Evolutionary conservation across 35 echinoderm and acorn worm genomes (phyloP).

Genomic region (Diadema setosum): DNA sequence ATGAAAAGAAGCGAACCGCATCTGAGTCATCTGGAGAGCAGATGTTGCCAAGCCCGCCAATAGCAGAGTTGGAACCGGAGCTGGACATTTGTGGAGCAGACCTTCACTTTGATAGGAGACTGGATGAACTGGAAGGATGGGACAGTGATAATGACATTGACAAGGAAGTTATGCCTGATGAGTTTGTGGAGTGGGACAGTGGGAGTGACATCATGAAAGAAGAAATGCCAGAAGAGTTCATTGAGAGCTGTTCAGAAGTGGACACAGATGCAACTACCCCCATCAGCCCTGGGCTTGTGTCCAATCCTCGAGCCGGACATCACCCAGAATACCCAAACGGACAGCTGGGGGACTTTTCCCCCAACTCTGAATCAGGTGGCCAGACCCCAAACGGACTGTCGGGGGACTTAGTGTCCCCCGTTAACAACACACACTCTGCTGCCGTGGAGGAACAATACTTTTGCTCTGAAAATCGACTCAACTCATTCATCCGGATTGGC

Average conservation of each 20-base stretch:
- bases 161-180: constrained; percentile 90
- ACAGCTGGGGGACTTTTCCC: neutral
- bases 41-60: neutral
- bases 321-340: neutral
- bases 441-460: constrained; percentile 6
- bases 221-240: constrained; percentile 63
- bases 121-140: constrained; percentile 78
- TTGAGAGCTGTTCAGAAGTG: constrained; percentile 60
- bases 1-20: constrained; percentile 23
- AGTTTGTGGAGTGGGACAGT: constrained; percentile 90
- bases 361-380: neutral
- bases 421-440: neutral
- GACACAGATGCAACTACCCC: neutral
- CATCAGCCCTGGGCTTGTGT: neutral
- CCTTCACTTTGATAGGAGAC: constrained; percentile 55
- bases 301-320: neutral
- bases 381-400: neutral
- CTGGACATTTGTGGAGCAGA: constrained; percentile 25
- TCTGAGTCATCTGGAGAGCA: constrained; percentile 31
- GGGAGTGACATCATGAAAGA: constrained; percentile 85
- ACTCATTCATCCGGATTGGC: constrained; percentile 56
- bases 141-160: constrained; percentile 86
- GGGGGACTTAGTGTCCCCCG: constrained; percentile 6
- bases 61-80: neutral
- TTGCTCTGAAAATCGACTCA: constrained; percentile 48